A percentile compares a stretch with the other conserved stretches of the same genome.
Conservation (phyloP, 2,888 invertebrate species). For the Megalurothrips usitatus region DNA sequence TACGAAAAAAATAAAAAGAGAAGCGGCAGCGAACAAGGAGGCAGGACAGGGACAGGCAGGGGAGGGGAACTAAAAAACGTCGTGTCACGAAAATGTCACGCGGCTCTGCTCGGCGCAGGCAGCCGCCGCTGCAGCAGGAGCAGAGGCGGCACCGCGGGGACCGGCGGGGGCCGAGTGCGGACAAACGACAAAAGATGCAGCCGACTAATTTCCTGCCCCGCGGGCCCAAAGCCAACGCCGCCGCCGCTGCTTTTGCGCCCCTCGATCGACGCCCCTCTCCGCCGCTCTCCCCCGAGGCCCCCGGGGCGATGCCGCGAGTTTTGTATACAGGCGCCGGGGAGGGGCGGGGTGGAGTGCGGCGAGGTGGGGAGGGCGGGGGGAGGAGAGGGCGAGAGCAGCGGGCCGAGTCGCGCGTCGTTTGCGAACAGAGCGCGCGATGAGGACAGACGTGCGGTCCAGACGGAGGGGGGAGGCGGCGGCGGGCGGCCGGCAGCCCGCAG, state of each 20-base stretch:
- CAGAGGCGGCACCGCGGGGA: no score
- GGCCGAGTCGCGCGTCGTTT: neutral
- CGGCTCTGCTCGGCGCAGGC: neutral
- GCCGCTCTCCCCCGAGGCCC: neutral
- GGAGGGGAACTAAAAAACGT: neutral
- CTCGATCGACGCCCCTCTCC: neutral
- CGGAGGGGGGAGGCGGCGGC: neutral
- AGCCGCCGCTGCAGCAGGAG: no score
- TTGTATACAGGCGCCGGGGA: neutral
- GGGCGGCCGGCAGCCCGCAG: no score
- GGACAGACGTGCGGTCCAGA: neutral
- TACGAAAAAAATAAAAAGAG: neutral
- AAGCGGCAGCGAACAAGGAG: no score
- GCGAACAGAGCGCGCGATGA: neutral
- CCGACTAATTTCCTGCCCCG: constrained; percentile 16
- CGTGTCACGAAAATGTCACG: constrained; percentile 10
- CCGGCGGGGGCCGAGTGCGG: neutral
- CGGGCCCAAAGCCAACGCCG: neutral
- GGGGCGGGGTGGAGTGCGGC: neutral
- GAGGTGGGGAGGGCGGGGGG: constrained; percentile 17
- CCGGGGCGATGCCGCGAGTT: neutral
- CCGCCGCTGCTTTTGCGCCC: neutral
- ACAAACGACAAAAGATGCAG: constrained; percentile 22
- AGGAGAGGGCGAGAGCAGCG: neutral
- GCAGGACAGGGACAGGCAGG: no score